Evolutionary conservation across 2,797 vertebrate genomes (phyloP), one percentile per base, ranked within the genome.

Genomic region (Salmo trutta): DNA sequence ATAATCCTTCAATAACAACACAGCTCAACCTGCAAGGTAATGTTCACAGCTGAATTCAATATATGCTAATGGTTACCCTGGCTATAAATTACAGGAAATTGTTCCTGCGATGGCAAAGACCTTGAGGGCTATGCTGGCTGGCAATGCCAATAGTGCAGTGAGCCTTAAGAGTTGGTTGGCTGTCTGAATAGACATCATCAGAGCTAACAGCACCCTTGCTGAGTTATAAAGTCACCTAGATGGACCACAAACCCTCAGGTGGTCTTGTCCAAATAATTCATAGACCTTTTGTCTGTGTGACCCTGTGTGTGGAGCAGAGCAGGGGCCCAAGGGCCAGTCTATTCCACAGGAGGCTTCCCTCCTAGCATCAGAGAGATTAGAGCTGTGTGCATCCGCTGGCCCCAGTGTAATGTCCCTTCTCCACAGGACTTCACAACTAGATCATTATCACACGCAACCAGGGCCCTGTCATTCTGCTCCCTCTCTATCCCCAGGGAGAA

Each of bases 371-470:
- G 72, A 73, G 67, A 77, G 67, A 77, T 75, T 51, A 53, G 10
- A 33, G 68, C 75, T 66, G 75, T 70, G 29, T 71, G 53, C 17
- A 52, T 62, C 52, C 16, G 4, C 76, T 41, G 75, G 71, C 65
- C 67, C 67, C 31, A 12, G 31, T 74, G 79, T 78, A 78, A 81
- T 83, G 70, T 74, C 52, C 69, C 29, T 36, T 74, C 76, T 69
- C 65, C 52, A 29, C 59, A 54, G 67, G 54, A 16, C 73, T 16
- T 70, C 68, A n/a, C 47, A 27, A 36, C 56, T 17, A 52, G 76
- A 75, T 83, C 66, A 76, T 78, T 79, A 83, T 81, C 76, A 75
- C 76, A 70, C 66, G 6, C n/a, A 52, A 53, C 74, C 19, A 41
- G 65, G 36, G 73, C 75, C 51, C 76, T 36, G 81, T 75, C 78